Evolutionary conservation across 2,113 vertebrate genomes (phyloP).

Genomic region (Lophotis ruficrista): DNA sequence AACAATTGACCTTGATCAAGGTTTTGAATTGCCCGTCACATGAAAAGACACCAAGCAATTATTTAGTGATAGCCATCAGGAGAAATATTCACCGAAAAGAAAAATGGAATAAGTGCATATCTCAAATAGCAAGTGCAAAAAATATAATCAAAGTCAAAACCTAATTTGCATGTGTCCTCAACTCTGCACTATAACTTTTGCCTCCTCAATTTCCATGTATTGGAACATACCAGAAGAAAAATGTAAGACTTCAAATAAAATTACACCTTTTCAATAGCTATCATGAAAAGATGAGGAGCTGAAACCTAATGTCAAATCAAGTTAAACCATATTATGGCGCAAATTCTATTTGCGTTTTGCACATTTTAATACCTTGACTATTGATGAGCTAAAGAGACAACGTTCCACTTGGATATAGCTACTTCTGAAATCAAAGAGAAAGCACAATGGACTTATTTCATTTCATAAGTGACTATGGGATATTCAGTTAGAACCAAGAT

Average conservation of each 20-base stretch:
- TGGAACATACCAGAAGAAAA: slow-evolving; percentile 57
- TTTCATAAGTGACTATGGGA: fast-evolving
- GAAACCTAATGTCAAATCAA: slow-evolving; percentile 64
- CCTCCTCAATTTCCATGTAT: slow-evolving; percentile 59
- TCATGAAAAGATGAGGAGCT: slow-evolving; percentile 48
- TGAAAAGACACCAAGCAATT: slow-evolving; percentile 76
- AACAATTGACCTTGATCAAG: slow-evolving; percentile 74
- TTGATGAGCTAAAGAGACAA: background rate
- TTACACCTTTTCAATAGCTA: slow-evolving; percentile 66
- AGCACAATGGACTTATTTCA: background rate
- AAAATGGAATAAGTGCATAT: slow-evolving; percentile 53
- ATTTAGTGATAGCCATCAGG: slow-evolving; percentile 69
- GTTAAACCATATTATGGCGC: slow-evolving; percentile 38
- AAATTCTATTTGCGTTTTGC: slow-evolving; percentile 44
- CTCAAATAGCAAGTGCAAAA: slow-evolving; percentile 42
- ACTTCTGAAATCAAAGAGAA: background rate
- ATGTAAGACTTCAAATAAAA: slow-evolving; percentile 76
- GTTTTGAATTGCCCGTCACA: slow-evolving; percentile 51
- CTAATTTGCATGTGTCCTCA: slow-evolving; percentile 79
- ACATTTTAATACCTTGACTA: slow-evolving; percentile 14
- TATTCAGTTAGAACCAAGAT: background rate
- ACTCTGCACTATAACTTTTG: slow-evolving; percentile 57
- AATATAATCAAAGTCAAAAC: slow-evolving; percentile 74
- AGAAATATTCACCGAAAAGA: slow-evolving; percentile 39
- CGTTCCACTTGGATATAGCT: background rate